Conservation (phyloP, 2,113 vertebrate genomes). For the Chloroceryle aenea region DNA sequence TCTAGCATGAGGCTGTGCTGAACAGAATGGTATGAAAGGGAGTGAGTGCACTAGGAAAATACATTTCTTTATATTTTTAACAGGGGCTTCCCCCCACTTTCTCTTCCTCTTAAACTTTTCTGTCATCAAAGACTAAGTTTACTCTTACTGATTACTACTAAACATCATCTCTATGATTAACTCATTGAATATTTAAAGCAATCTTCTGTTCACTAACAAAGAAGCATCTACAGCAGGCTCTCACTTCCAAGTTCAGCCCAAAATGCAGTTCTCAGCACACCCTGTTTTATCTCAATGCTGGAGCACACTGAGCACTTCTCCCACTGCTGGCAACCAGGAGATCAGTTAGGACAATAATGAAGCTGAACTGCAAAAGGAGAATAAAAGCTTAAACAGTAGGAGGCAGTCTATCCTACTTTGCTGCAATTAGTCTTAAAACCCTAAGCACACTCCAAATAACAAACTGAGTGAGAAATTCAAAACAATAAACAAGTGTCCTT, state of each 20-base stretch:
- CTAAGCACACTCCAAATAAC: neutral
- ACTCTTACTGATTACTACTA: neutral
- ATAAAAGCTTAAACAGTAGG: neutral
- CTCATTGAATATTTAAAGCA: neutral
- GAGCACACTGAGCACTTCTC: neutral
- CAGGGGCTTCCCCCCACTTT: neutral
- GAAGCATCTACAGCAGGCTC: neutral
- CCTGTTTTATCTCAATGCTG: neutral
- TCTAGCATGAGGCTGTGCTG: neutral
- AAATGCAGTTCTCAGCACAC: neutral
- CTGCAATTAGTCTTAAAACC: neutral
- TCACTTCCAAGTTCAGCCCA: neutral
- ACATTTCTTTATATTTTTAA: neutral
- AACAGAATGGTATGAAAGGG: neutral
- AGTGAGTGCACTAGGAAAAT: neutral
- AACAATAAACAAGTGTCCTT: neutral
- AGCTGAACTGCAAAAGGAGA: neutral
- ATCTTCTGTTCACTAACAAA: neutral
- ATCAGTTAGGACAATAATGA: neutral
- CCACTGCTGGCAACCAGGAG: neutral
- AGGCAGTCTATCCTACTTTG: neutral
- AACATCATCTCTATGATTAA: neutral
- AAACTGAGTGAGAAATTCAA: neutral
- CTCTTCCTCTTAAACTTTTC: neutral
- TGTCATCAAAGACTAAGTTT: neutral